Percentiles rank a stretch among this genome's conserved stretches.
These are phyloP conservation scores for Volucella inanis DNA, from an alignment of 2,888 invertebrate genomes.

Conservation along the genomic window DNA sequence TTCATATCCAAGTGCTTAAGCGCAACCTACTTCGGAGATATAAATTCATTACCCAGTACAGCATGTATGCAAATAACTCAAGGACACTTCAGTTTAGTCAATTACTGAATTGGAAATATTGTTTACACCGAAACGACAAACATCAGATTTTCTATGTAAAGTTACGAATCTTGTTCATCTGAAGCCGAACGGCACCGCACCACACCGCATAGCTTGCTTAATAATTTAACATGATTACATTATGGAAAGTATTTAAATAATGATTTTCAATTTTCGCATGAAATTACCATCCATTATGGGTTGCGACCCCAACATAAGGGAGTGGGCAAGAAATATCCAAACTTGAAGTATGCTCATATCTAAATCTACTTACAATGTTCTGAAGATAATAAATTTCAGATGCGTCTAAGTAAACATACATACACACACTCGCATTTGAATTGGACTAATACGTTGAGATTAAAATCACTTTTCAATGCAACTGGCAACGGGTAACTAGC, in stretches of 20 bases:
- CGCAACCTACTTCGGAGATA: constrained; percentile 31
- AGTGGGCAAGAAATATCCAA: constrained; percentile 7
- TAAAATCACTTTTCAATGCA: constrained; percentile 56
- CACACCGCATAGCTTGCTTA: constrained; percentile 31
- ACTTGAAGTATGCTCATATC: constrained; percentile 45
- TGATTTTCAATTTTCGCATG: constrained; percentile 52
- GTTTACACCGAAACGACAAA: constrained; percentile 21
- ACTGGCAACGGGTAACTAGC: constrained; percentile 23
- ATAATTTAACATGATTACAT: constrained; percentile 60
- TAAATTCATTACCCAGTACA: constrained; percentile 56
- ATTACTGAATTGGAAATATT: constrained; percentile 54
- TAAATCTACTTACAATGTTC: constrained; percentile 3
- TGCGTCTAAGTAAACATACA: constrained; percentile 5
- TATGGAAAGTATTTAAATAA: constrained; percentile 60
- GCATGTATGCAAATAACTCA: constrained; percentile 67
- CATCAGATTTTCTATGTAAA: neutral
- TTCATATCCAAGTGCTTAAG: constrained; percentile 42
- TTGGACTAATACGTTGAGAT: constrained; percentile 69
- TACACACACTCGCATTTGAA: constrained; percentile 13
- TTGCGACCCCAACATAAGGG: constrained; percentile 12
- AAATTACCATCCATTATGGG: constrained; percentile 53
- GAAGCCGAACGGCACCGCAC: neutral
- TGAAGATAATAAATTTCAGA: constrained; percentile 44
- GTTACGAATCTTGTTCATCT: no score
- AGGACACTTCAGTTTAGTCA: constrained; percentile 65